These are phyloP conservation scores for Heliconius erato DNA, from an alignment of 2,888 invertebrate species.

Conservation along the genomic window DNA sequence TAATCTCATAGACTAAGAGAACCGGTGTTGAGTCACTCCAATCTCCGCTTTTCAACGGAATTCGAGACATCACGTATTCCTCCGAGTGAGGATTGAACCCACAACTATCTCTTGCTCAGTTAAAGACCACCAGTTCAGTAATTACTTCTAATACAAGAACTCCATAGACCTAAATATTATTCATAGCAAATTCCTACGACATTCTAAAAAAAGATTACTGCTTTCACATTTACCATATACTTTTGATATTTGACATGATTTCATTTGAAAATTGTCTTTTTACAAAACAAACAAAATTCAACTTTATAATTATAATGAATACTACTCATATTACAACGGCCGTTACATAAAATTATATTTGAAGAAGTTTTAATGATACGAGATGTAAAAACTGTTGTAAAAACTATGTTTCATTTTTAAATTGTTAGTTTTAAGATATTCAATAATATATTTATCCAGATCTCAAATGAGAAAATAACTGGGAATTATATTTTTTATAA, in stretches of 20 bases:
- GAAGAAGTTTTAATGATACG: slow-evolving; percentile 9
- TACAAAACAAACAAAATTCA: neutral
- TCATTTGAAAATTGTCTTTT: slow-evolving; percentile 2
- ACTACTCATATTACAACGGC: neutral
- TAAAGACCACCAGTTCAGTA: neutral
- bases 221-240: neutral
- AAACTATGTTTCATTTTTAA: neutral
- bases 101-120: neutral
- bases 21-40: no score
- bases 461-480: no score
- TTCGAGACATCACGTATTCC: no score
- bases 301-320: neutral
- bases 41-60: no score
- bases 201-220: neutral
- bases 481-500: no score
- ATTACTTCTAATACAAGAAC: neutral
- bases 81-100: no score
- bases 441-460: no score
- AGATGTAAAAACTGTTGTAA: neutral
- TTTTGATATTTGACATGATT: slow-evolving; percentile 17
- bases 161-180: neutral
- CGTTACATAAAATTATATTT: neutral
- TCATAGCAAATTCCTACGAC: neutral
- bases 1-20: no score
- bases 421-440: no score